A percentile compares a stretch with the other conserved stretches of the same genome.
phyloP scores from a whole-genome alignment of 2,797 vertebrate genomes.

The Ptychadena robeensis region DNA sequence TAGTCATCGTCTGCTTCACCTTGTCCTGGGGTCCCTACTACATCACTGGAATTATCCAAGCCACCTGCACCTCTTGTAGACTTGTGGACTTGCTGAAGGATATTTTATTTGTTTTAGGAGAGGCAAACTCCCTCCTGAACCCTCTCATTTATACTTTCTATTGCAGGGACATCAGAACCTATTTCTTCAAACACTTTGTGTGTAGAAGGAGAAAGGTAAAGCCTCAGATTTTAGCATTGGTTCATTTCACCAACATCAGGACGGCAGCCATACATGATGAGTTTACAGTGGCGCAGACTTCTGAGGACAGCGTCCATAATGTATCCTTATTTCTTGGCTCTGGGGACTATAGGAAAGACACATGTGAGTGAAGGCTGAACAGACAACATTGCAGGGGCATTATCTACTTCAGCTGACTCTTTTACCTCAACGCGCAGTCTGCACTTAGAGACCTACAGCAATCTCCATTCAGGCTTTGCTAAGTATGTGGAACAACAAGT shows the following conservation, averaged over 20 bases:
- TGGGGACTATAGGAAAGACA: slow-evolving; percentile 14
- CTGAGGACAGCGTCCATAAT: not conserved
- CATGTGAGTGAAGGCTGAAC: not conserved
- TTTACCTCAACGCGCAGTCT: not conserved
- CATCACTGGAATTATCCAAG: slow-evolving; percentile 62
- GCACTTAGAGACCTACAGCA: not conserved
- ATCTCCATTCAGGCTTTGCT: not conserved
- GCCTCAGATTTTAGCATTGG: slow-evolving; percentile 29
- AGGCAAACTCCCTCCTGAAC: slow-evolving; percentile 64
- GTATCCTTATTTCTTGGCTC: not conserved
- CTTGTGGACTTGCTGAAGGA: slow-evolving; percentile 52
- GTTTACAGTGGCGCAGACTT: not conserved
- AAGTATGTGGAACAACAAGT: not conserved
- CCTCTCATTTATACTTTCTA: slow-evolving; percentile 63
- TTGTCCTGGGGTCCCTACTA: slow-evolving; percentile 65
- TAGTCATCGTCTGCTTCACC: slow-evolving; percentile 61
- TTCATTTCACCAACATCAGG: slow-evolving; percentile 32
- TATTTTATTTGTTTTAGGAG: slow-evolving; percentile 58
- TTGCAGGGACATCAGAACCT: slow-evolving; percentile 61
- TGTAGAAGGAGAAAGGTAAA: slow-evolving; percentile 55
- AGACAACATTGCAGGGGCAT: not conserved
- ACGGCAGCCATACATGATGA: not conserved
- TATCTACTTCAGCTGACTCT: not conserved
- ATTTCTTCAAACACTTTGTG: slow-evolving; percentile 51
- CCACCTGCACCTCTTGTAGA: slow-evolving; percentile 60